Percentiles rank a stretch among this genome's conserved stretches.
These are phyloP conservation scores for Ianthella basta DNA, from an alignment of 37 sponge, comb jelly and placozoan genomes.

Conservation along the genomic window DNA sequence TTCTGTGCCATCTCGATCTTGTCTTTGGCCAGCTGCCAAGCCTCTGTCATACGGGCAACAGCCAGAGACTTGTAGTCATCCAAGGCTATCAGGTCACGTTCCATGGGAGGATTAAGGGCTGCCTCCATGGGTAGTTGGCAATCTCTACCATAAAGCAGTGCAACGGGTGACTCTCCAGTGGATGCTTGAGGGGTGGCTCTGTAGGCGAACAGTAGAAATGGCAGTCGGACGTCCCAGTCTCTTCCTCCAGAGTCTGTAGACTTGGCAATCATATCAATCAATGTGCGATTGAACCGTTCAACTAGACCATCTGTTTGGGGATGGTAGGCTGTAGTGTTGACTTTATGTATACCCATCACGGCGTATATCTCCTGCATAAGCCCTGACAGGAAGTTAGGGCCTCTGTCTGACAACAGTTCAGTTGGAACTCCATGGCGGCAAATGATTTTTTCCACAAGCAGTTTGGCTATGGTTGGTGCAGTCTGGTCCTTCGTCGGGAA, in stretches of 20 bases:
- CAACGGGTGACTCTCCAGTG: slow-evolving; percentile 56
- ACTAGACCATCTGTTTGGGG: slow-evolving; percentile 62
- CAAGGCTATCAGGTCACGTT: background rate
- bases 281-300: slow-evolving; percentile 54
- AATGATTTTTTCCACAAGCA: slow-evolving; percentile 57
- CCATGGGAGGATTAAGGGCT: background rate
- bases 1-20: slow-evolving; percentile 17
- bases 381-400: slow-evolving; percentile 34
- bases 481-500: slow-evolving; percentile 51
- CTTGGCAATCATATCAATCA: slow-evolving; percentile 51
- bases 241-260: slow-evolving; percentile 11
- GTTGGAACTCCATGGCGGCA: slow-evolving; percentile 67
- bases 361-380: slow-evolving; percentile 39
- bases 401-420: slow-evolving; percentile 56
- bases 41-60: background rate
- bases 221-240: slow-evolving; percentile 44
- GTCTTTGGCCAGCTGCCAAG: slow-evolving; percentile 16
- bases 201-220: slow-evolving; percentile 52
- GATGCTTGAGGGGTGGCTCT: slow-evolving; percentile 37
- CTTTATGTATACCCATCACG: slow-evolving; percentile 51
- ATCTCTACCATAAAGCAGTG: slow-evolving; percentile 57
- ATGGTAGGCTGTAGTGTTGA: slow-evolving; percentile 63
- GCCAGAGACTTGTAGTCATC: slow-evolving; percentile 27
- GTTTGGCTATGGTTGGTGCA: slow-evolving; percentile 58
- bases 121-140: slow-evolving; percentile 33